Conservation (phyloP, 2,113 vertebrate genomes). For the Nanorana parkeri region DNA sequence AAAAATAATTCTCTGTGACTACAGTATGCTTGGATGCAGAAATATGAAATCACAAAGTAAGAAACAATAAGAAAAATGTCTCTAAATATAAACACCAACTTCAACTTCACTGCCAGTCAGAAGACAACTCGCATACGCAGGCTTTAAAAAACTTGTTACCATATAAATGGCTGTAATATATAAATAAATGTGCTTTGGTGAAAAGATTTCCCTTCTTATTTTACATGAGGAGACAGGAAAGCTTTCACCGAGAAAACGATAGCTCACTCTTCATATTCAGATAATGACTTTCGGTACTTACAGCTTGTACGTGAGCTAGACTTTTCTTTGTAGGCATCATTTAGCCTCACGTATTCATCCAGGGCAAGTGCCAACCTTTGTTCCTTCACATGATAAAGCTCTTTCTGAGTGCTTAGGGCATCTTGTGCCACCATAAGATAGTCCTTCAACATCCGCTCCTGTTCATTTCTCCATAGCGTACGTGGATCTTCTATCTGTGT, state of each 20-base stretch:
- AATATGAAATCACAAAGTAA: too few species aligned
- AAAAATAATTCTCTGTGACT: too few species aligned
- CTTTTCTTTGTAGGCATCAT: constrained; percentile 84
- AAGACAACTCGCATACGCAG: too few species aligned
- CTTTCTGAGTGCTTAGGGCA: constrained; percentile 80
- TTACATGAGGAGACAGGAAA: not conserved
- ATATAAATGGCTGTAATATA: too few species aligned
- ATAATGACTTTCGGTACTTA: constrained; percentile 67
- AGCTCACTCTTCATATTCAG: not conserved
- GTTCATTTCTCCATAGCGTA: constrained; percentile 83
- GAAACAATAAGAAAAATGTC: too few species aligned
- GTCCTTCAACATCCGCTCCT: constrained; percentile 87
- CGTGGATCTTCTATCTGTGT: constrained; percentile 87
- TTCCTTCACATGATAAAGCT: constrained; percentile 85
- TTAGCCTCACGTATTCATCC: constrained; percentile 79
- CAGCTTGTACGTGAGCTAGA: constrained; percentile 82
- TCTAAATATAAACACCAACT: too few species aligned
- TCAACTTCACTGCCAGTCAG: too few species aligned
- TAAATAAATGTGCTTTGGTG: too few species aligned
- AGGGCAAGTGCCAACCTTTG: constrained; percentile 82
- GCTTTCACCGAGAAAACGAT: not conserved
- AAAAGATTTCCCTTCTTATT: too few species aligned
- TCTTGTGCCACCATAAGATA: constrained; percentile 83
- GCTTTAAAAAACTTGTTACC: too few species aligned
- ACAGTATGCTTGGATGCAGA: too few species aligned